Evolutionary conservation across 2,113 vertebrate genomes (phyloP).

Genomic region (Butorides virescens): DNA sequence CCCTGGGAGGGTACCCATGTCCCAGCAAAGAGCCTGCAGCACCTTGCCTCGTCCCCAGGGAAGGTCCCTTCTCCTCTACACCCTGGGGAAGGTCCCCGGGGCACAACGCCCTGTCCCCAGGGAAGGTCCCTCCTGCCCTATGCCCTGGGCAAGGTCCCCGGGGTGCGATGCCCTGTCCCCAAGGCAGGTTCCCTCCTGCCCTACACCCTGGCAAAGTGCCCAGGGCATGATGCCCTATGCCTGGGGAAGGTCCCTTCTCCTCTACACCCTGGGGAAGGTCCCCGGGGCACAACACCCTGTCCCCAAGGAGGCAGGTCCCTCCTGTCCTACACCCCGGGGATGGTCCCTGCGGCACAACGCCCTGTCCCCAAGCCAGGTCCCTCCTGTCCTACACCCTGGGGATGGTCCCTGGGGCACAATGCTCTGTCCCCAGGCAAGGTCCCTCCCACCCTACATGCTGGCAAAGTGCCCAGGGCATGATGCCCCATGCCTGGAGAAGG

Average conservation of each 20-base stretch:
- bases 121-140: neutral
- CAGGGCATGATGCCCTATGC: neutral
- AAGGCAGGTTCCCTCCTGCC: neutral
- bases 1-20: neutral
- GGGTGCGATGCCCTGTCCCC: too few relatives aligned
- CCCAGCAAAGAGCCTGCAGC: neutral
- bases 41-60: fast-evolving
- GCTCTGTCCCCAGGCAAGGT: neutral
- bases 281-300: neutral
- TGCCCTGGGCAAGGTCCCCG: fast-evolving
- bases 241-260: too few relatives aligned
- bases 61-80: neutral
- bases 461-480: too few relatives aligned
- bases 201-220: neutral
- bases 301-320: too few relatives aligned
- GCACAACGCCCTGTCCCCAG: neutral
- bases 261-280: neutral
- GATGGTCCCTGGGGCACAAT: too few relatives aligned
- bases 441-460: too few relatives aligned
- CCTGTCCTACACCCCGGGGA: too few relatives aligned
- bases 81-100: neutral
- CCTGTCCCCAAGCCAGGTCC: too few relatives aligned
- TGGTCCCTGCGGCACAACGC: too few relatives aligned
- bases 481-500: neutral
- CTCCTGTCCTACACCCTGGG: too few relatives aligned